Conservation (phyloP, 2,888 invertebrate species). For the Drosophila subsilvestris region DNA sequence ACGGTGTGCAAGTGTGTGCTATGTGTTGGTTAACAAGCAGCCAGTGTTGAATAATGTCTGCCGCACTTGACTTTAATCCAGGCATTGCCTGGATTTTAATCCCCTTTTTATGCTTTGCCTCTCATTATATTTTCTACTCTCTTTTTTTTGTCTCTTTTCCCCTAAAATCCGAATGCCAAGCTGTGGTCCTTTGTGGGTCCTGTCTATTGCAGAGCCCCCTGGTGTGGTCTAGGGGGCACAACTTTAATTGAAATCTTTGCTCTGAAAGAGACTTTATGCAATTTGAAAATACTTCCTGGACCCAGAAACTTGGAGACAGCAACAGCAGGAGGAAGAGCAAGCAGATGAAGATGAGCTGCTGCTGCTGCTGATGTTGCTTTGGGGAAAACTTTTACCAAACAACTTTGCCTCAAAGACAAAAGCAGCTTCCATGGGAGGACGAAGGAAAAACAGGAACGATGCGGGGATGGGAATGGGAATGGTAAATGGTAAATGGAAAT, state of each 20-base stretch:
- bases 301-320: constrained; percentile 30
- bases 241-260: constrained; percentile 74
- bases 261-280: constrained; percentile 65
- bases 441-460: not conserved
- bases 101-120: not conserved
- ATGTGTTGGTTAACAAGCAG: not conserved
- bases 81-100: not conserved
- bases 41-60: too few species aligned
- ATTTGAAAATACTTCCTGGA: constrained; percentile 65
- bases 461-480: constrained; percentile 23
- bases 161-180: not conserved
- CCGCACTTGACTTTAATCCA: not conserved
- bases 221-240: constrained; percentile 24
- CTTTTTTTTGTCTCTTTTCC: not conserved
- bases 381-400: constrained; percentile 56
- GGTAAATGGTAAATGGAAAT: constrained; percentile 61
- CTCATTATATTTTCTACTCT: not conserved
- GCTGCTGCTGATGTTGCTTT: constrained; percentile 16
- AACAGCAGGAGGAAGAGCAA: constrained; percentile 1
- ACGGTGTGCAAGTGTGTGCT: not conserved
- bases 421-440: constrained; percentile 34
- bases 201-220: not conserved
- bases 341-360: not conserved
- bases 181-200: constrained; percentile 3
- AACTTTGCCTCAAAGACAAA: constrained; percentile 69